A percentile compares a stretch with the other conserved stretches of the same genome.
phyloP scores from a whole-genome alignment of 2,113 vertebrate species.

The Pristiophorus japonicus region DNA sequence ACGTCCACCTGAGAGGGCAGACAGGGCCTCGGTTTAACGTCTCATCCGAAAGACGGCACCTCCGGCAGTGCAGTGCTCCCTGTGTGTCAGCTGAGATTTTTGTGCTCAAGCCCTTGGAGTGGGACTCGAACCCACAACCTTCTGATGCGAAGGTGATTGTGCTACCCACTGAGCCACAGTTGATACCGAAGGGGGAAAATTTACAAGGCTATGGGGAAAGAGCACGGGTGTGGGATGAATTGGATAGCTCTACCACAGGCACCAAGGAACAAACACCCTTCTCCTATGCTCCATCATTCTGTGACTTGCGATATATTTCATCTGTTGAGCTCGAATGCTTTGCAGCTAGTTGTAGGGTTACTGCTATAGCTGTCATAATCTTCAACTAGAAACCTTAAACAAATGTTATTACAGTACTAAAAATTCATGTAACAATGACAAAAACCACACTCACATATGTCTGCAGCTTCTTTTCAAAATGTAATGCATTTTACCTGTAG shows the following conservation, averaged over 20 bases:
- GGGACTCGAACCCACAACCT: too few relatives aligned
- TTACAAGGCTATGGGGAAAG: neutral
- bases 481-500: neutral
- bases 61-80: too few relatives aligned
- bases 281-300: neutral
- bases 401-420: neutral
- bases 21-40: too few relatives aligned
- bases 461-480: neutral
- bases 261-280: neutral
- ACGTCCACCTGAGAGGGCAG: too few relatives aligned
- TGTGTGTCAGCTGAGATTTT: too few relatives aligned
- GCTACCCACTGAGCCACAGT: too few relatives aligned
- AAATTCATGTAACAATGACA: neutral
- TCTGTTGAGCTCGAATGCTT: neutral
- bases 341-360: neutral
- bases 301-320: neutral
- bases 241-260: too few relatives aligned
- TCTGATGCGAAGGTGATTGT: too few relatives aligned
- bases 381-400: neutral
- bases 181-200: neutral
- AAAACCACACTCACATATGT: too few relatives aligned
- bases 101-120: too few relatives aligned
- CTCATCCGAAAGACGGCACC: too few relatives aligned
- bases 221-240: neutral
- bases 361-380: neutral